phyloP scores from a whole-genome alignment of 2,797 vertebrate genomes.

The Lacerta agilis region DNA sequence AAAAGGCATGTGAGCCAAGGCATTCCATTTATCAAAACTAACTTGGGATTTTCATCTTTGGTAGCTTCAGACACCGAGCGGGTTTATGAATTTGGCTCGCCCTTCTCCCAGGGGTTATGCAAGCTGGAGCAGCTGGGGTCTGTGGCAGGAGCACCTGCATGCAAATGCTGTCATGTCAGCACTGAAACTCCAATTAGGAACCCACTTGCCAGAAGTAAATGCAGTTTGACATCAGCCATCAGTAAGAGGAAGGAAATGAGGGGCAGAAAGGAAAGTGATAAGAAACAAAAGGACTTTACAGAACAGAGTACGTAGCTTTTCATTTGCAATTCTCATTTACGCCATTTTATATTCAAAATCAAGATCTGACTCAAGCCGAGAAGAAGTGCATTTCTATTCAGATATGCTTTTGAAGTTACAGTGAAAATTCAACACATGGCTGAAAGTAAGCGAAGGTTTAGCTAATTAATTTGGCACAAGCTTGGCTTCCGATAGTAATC shows the following conservation, averaged over 20 bases:
- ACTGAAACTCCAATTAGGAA: constrained; percentile 43
- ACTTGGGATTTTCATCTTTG: constrained; percentile 5
- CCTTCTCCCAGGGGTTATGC: constrained; percentile 22
- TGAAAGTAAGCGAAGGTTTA: constrained; percentile 52
- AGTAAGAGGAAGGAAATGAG: constrained; percentile 64
- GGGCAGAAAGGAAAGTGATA: constrained; percentile 59
- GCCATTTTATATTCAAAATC: constrained; percentile 61
- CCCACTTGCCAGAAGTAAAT: constrained; percentile 55
- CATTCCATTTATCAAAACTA: constrained; percentile 1
- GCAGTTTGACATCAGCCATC: constrained; percentile 56
- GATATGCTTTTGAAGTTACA: constrained; percentile 46
- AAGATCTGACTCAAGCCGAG: constrained; percentile 56
- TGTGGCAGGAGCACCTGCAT: constrained; percentile 56
- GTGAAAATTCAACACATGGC: constrained; percentile 60
- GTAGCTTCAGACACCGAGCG: constrained; percentile 18
- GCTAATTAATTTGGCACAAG: constrained; percentile 63
- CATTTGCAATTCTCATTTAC: constrained; percentile 64
- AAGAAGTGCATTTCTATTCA: constrained; percentile 58
- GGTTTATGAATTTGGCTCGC: constrained; percentile 23
- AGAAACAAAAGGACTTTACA: constrained; percentile 68
- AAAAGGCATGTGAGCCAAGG: not conserved
- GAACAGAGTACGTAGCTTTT: constrained; percentile 67
- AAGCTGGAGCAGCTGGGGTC: constrained; percentile 31
- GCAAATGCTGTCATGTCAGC: constrained; percentile 56
- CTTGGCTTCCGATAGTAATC: constrained; percentile 65